These are phyloP conservation scores for Drosophila histrio DNA, from an alignment of 2,888 invertebrate species.

Conservation along the genomic window DNA sequence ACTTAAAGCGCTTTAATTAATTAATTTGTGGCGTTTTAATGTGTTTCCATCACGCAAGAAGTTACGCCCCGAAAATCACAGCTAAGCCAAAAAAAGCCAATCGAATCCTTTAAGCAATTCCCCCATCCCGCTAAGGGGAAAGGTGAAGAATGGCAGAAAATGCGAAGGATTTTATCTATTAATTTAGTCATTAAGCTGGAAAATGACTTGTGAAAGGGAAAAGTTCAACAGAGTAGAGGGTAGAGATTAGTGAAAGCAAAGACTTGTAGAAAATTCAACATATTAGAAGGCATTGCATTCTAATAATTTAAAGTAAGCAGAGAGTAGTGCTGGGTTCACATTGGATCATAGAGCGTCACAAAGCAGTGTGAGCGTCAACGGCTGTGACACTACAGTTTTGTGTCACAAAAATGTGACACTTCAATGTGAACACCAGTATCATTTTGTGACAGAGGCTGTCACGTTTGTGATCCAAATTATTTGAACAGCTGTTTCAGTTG, in stretches of 20 bases:
- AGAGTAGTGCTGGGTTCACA: no score
- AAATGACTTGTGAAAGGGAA: background rate
- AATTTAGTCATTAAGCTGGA: slow-evolving; percentile 47
- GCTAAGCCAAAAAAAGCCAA: slow-evolving; percentile 49
- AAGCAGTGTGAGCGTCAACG: no score
- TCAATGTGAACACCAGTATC: no score
- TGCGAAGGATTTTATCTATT: slow-evolving; percentile 28
- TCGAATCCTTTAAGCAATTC: slow-evolving; percentile 52
- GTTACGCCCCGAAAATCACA: slow-evolving; percentile 42
- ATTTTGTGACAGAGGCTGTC: no score
- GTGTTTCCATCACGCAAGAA: slow-evolving; percentile 59
- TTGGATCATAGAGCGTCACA: no score
- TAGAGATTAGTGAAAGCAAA: background rate
- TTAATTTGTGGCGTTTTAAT: slow-evolving; percentile 73
- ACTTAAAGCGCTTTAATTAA: slow-evolving; percentile 73
- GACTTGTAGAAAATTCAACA: background rate
- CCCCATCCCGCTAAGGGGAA: no score
- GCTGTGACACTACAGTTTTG: no score
- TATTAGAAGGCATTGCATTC: background rate
- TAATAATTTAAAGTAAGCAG: background rate
- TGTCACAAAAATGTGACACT: no score
- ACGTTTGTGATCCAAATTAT: no score
- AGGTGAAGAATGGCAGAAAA: no score
- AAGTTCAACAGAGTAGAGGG: background rate
- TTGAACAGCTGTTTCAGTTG: no score